Evolutionary conservation across 2,113 vertebrate genomes (phyloP).

Genomic region (Pterocles burchelli): DNA sequence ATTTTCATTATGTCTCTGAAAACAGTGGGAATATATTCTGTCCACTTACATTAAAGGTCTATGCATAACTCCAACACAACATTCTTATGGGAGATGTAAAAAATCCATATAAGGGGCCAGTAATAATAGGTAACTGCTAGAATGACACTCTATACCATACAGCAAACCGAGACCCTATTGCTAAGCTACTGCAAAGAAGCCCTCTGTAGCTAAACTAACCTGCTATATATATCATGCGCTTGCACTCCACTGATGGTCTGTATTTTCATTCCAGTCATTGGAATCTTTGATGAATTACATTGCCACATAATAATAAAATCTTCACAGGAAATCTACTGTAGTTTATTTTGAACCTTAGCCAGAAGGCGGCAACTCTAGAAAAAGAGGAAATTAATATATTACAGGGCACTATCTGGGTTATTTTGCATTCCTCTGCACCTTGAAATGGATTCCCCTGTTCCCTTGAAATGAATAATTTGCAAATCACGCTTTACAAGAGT

Average conservation of each 20-base stretch:
- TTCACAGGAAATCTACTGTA: not conserved
- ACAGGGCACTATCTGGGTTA: not conserved
- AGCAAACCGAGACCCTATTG: not conserved
- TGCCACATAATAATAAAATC: not conserved
- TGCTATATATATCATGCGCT: not conserved
- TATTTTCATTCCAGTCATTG: not conserved
- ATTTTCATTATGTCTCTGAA: not conserved
- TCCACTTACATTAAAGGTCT: not conserved
- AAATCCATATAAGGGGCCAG: not conserved
- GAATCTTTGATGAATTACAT: not conserved
- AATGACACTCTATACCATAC: not conserved
- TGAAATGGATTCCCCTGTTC: not conserved
- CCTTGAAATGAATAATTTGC: not conserved
- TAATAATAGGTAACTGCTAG: not conserved
- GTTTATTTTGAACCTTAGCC: not conserved
- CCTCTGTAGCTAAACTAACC: not conserved
- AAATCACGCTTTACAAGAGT: not conserved
- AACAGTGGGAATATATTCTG: not conserved
- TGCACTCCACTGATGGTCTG: not conserved
- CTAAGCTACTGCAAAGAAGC: not conserved
- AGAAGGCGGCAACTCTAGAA: not conserved
- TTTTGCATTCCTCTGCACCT: not conserved
- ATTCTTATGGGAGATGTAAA: not conserved
- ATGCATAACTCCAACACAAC: not conserved
- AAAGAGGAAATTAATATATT: not conserved